Evolutionary conservation across 2,888 invertebrate species (phyloP).

Genomic region (Drosophila stalkeri): DNA sequence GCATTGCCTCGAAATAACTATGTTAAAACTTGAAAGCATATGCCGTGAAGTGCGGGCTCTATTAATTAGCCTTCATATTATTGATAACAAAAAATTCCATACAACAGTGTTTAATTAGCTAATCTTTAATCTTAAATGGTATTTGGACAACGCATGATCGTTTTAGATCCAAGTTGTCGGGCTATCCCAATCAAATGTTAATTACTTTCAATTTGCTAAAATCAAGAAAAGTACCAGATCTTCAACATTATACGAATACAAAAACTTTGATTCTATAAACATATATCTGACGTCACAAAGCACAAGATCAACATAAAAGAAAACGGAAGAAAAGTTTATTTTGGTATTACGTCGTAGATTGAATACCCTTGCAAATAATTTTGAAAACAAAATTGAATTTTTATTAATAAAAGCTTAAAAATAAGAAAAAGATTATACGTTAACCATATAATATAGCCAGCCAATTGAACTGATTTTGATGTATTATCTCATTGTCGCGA

Average conservation of each 20-base stretch:
- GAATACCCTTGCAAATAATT: constrained; percentile 8
- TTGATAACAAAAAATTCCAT: constrained; percentile 1
- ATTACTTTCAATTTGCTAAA: constrained; percentile 11
- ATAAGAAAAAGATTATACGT: background rate
- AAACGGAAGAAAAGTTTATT: background rate
- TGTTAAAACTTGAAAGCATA: constrained; percentile 21
- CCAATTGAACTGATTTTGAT: background rate
- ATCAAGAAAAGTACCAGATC: background rate
- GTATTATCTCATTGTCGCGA: background rate
- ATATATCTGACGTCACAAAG: constrained; percentile 28
- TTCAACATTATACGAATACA: constrained; percentile 6
- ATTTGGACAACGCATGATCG: constrained; percentile 7
- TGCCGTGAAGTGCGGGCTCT: constrained; percentile 27
- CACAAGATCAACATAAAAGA: constrained; percentile 7
- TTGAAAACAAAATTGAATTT: background rate
- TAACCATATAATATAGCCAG: background rate
- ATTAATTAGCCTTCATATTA: constrained; percentile 19
- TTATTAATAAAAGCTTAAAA: background rate
- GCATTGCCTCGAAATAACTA: constrained; percentile 32
- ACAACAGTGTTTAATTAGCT: background rate
- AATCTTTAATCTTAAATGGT: constrained; percentile 3
- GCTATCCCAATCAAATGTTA: constrained; percentile 12
- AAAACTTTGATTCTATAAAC: constrained; percentile 13
- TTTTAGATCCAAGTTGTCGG: constrained; percentile 6
- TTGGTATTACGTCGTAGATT: no score